These are phyloP conservation scores for Lanius ludovicianus DNA, from an alignment of 2,113 vertebrate genomes.

Conservation along the genomic window DNA sequence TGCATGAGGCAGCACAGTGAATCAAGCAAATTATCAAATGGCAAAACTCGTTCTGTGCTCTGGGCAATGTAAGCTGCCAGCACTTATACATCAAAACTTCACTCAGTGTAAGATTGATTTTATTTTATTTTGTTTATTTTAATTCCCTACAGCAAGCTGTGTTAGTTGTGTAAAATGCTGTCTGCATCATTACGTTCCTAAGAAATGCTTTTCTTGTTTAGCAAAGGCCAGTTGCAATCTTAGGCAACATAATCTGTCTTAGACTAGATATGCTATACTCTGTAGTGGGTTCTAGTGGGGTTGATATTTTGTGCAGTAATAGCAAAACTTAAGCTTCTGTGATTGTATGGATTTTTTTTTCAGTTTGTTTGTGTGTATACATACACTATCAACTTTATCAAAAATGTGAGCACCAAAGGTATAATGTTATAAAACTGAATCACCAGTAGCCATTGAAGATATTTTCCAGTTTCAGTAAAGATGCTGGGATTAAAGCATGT, in stretches of 20 bases:
- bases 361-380: neutral
- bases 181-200: conserved; percentile 74
- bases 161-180: conserved; percentile 71
- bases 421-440: conserved; percentile 62
- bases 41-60: conserved; percentile 77
- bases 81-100: conserved; percentile 85
- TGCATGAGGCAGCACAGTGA: conserved; percentile 76
- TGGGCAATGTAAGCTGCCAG: conserved; percentile 81
- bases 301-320: conserved; percentile 24
- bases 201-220: conserved; percentile 65
- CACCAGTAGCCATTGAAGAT: conserved; percentile 57
- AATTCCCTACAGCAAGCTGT: conserved; percentile 78
- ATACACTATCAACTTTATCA: conserved; percentile 21
- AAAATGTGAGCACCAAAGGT: conserved; percentile 62
- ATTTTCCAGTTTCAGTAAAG: conserved; percentile 62
- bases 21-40: conserved; percentile 82
- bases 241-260: neutral
- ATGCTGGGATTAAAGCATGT: conserved; percentile 67
- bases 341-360: conserved; percentile 37
- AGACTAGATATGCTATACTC: neutral
- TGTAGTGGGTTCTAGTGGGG: neutral
- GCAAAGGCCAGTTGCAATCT: neutral
- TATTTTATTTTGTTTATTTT: conserved; percentile 86
- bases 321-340: conserved; percentile 7
- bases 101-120: conserved; percentile 84